Evolutionary conservation across 2,797 vertebrate species (phyloP).

Genomic region (Smutsia gigantea): DNA sequence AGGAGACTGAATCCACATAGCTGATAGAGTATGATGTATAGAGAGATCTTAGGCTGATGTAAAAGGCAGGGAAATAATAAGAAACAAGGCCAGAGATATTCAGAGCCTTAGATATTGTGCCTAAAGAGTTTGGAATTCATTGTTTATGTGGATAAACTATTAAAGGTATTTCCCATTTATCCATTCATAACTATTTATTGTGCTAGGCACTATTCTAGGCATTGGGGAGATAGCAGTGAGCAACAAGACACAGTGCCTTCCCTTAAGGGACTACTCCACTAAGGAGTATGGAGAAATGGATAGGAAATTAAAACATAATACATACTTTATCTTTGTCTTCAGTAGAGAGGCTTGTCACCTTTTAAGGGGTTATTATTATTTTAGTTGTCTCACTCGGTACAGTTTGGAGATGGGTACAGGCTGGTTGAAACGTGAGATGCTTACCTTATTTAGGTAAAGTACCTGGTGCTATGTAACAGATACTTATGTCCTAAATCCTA

Average conservation of each 20-base stretch:
- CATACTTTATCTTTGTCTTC: neutral
- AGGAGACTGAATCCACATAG: too few relatives aligned
- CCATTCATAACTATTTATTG: too few relatives aligned
- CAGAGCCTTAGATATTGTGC: too few relatives aligned
- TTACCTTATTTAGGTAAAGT: neutral
- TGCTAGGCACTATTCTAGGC: neutral
- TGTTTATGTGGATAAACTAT: too few relatives aligned
- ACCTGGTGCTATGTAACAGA: neutral
- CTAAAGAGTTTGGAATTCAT: too few relatives aligned
- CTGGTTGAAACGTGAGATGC: neutral
- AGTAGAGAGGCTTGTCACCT: neutral
- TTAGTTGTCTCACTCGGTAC: neutral
- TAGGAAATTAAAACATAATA: neutral
- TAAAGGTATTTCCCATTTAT: too few relatives aligned
- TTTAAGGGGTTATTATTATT: neutral
- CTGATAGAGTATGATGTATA: too few relatives aligned
- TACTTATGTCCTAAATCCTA: neutral
- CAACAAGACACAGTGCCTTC: neutral
- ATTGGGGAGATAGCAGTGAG: neutral
- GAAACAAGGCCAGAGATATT: too few relatives aligned
- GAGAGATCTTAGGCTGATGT: too few relatives aligned
- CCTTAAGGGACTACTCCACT: neutral
- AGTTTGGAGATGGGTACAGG: neutral
- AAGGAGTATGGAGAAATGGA: neutral
- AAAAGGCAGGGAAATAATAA: too few relatives aligned